A percentile compares a stretch with the other conserved stretches of the same genome.
phyloP scores from a whole-genome alignment of 2,113 vertebrate species.

The Bos javanicus region DNA sequence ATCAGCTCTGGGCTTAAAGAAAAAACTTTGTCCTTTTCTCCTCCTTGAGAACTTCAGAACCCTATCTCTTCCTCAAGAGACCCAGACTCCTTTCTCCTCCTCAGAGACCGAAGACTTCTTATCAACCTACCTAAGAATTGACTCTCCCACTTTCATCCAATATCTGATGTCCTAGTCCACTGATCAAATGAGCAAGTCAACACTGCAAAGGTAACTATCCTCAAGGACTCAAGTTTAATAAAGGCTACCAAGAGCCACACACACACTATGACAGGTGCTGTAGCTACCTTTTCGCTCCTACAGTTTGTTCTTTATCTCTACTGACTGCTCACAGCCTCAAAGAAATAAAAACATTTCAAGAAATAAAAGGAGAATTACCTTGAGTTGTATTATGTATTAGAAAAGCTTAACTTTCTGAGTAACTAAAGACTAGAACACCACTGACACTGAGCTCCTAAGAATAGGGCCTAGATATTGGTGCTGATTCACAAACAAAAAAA shows the following conservation, averaged over 20 bases:
- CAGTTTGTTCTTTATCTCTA: not conserved
- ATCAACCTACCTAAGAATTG: not conserved
- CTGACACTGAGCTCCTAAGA: not conserved
- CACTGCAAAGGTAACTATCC: not conserved
- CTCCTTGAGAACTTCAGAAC: not conserved
- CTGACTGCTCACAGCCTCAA: not conserved
- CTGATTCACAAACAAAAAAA: not conserved
- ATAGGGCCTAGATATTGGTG: not conserved
- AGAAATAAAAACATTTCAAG: slow-evolving; percentile 2
- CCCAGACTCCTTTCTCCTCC: not conserved
- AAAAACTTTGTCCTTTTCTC: not conserved
- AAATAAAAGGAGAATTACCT: not conserved
- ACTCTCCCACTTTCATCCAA: not conserved
- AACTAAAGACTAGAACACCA: not conserved
- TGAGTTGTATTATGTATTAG: not conserved
- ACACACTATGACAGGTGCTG: not conserved
- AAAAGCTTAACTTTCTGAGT: not conserved
- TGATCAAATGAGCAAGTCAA: not conserved
- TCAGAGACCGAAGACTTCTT: not conserved
- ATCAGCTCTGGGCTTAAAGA: not conserved
- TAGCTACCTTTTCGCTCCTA: not conserved
- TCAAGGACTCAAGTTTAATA: not conserved
- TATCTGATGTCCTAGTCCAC: not conserved
- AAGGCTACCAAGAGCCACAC: not conserved
- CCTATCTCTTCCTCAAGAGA: not conserved